These are phyloP conservation scores for Neosalanx taihuensis DNA, from an alignment of 2,797 vertebrate species.

Conservation along the genomic window DNA sequence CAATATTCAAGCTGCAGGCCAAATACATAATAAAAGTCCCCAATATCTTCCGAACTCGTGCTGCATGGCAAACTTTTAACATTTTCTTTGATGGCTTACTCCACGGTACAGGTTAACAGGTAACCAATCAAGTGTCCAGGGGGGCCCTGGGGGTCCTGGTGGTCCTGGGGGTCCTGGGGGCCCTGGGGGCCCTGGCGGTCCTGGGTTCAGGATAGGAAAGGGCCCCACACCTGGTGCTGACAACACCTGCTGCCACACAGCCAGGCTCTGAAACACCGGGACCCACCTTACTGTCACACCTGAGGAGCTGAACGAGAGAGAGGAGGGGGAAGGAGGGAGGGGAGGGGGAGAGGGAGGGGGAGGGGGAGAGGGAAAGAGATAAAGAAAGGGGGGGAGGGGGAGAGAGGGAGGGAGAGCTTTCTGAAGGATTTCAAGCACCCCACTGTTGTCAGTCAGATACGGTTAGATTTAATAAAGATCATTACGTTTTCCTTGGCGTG, in stretches of 20 bases:
- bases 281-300: slow-evolving; percentile 7
- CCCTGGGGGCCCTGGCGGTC: no score
- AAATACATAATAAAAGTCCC: not conserved
- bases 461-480: slow-evolving; percentile 31
- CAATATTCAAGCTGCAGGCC: slow-evolving; percentile 14
- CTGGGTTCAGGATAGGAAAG: no score
- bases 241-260: not conserved
- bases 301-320: slow-evolving; percentile 10
- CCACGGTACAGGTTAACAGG: not conserved
- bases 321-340: no score
- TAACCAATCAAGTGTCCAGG: no score
- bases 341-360: no score
- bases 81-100: not conserved
- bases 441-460: slow-evolving; percentile 27
- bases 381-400: no score
- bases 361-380: no score
- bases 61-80: not conserved
- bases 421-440: slow-evolving; percentile 20
- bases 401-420: no score
- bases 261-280: not conserved
- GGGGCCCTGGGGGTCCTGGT: no score
- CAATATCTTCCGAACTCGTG: not conserved
- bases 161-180: no score
- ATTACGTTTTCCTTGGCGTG: slow-evolving; percentile 1
- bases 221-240: no score